phyloP scores from a whole-genome alignment of 2,888 invertebrate genomes.

The Pheosia gnoma region DNA sequence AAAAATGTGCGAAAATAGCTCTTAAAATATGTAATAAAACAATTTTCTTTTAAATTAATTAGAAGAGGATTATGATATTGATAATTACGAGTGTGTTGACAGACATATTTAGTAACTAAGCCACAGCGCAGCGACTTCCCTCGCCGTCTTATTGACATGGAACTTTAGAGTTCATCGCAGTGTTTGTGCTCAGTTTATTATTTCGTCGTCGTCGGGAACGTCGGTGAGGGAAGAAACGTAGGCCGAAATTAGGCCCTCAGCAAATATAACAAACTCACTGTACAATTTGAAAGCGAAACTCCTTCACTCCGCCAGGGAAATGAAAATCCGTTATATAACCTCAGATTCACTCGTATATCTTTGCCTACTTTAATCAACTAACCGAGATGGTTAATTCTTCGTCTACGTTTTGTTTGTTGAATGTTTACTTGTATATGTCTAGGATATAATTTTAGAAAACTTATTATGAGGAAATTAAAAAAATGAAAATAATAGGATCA shows the following conservation, averaged over 20 bases:
- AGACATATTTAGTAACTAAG: no score
- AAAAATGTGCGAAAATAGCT: conserved; percentile 21
- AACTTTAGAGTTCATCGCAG: conserved; percentile 46
- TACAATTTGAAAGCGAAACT: conserved; percentile 47
- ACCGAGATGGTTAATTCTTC: no score
- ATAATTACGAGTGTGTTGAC: not conserved
- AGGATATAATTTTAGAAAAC: no score
- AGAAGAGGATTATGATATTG: not conserved
- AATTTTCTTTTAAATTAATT: not conserved
- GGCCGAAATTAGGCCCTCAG: conserved; percentile 61
- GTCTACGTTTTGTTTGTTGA: no score
- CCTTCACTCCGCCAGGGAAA: conserved; percentile 33
- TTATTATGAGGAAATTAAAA: no score
- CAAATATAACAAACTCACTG: conserved; percentile 49
- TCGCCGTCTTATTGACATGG: conserved; percentile 38
- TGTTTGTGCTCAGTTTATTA: conserved; percentile 54
- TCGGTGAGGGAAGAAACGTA: conserved; percentile 34
- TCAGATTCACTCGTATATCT: conserved; percentile 11
- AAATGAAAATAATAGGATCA: no score
- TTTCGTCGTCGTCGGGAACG: conserved; percentile 51
- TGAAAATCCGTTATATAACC: conserved; percentile 34
- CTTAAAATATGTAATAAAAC: conserved; percentile 19
- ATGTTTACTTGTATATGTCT: no score
- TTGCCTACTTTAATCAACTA: no score
- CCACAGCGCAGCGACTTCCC: conserved; percentile 1